Conservation (phyloP, 1,140 invertebrate species). For the Bombus soroeensis region DNA sequence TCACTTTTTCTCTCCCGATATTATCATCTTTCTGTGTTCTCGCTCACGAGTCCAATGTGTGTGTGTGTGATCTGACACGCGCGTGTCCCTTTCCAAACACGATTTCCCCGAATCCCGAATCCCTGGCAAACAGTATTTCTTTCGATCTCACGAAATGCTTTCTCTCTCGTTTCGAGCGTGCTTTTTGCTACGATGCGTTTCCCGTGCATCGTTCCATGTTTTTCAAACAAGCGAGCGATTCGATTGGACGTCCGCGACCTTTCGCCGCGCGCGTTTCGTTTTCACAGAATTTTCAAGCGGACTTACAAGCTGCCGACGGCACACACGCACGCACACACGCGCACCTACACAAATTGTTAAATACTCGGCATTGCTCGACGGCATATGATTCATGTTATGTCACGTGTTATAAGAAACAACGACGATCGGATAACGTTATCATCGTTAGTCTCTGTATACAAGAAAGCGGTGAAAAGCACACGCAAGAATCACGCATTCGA, state of each 20-base stretch:
- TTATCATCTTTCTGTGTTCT: background rate
- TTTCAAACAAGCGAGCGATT: too few species aligned
- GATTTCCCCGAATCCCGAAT: background rate
- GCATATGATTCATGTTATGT: background rate
- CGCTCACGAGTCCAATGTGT: background rate
- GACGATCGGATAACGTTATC: background rate
- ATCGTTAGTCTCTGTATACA: constrained; percentile 37
- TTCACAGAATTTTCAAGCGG: constrained; percentile 20
- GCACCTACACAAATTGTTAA: constrained; percentile 27
- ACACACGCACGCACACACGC: too few species aligned
- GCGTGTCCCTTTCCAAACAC: background rate
- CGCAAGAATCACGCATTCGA: constrained; percentile 58
- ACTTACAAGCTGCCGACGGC: constrained; percentile 27
- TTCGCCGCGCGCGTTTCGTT: background rate
- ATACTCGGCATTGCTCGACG: background rate
- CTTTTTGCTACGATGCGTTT: too few species aligned
- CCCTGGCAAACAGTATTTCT: too few species aligned
- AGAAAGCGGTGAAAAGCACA: constrained; percentile 68
- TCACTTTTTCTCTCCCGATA: background rate
- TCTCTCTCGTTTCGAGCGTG: background rate
- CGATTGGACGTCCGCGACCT: too few species aligned
- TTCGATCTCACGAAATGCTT: too few species aligned
- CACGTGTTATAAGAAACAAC: constrained; percentile 15
- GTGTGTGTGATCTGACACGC: background rate
- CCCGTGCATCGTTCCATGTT: too few species aligned